Conservation (phyloP, 2,888 invertebrate species). For the Hyalella azteca region DNA sequence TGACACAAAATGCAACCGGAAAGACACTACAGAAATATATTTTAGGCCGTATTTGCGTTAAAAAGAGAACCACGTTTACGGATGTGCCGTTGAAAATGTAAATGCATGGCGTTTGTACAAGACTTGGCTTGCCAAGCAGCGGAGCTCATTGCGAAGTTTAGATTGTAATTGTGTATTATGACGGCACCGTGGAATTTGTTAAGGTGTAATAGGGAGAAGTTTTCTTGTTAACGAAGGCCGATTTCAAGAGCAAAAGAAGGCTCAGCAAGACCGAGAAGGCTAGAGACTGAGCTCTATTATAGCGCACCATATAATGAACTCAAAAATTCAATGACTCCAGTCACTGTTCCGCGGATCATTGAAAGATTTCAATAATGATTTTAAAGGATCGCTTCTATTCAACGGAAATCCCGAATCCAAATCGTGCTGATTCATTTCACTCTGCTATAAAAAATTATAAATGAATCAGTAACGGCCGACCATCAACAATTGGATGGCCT, state of each 20-base stretch:
- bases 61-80: background rate
- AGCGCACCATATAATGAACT: background rate
- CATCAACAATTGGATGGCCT: too few relatives aligned
- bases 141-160: conserved; percentile 21
- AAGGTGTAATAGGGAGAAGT: background rate
- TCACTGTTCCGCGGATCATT: background rate
- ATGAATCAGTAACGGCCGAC: too few relatives aligned
- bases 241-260: background rate
- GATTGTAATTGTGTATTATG: conserved; percentile 24
- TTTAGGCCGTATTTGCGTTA: too few relatives aligned
- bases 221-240: conserved; percentile 8
- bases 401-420: background rate
- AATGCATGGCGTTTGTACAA: background rate
- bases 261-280: background rate
- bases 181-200: conserved; percentile 5
- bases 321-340: conserved; percentile 3
- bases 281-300: too few relatives aligned
- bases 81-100: background rate
- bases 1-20: too few relatives aligned
- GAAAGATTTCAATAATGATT: conserved; percentile 4
- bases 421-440: background rate
- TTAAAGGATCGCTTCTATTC: background rate
- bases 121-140: background rate
- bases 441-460: too few relatives aligned
- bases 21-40: too few relatives aligned